These are phyloP conservation scores for Serilophus lunatus DNA, from an alignment of 2,113 vertebrate species.

Conservation along the genomic window DNA sequence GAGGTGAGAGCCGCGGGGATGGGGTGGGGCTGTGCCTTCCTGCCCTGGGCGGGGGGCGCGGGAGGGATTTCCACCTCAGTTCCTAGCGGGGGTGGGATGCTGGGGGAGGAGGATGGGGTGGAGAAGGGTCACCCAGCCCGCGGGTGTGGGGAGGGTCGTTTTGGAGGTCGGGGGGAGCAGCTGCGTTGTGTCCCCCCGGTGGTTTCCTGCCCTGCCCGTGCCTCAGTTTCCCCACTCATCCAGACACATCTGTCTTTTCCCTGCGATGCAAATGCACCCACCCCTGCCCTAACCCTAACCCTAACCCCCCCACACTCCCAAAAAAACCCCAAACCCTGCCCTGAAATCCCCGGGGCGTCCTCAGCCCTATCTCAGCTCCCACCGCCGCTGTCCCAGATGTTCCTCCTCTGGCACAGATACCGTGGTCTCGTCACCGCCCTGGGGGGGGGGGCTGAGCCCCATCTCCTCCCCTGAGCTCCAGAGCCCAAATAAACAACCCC, in stretches of 20 bases:
- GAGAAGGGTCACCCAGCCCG: not conserved
- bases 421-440: not conserved
- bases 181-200: not conserved
- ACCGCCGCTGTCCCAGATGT: not conserved
- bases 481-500: constrained; percentile 9
- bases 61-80: not conserved
- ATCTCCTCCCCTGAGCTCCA: not conserved
- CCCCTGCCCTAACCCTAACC: too few relatives aligned
- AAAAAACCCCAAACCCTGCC: not conserved
- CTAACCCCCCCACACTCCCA: too few relatives aligned
- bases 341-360: not conserved
- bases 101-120: not conserved
- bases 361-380: not conserved
- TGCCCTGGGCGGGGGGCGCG: not conserved
- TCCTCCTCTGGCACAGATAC: not conserved
- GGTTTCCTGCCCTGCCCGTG: not conserved
- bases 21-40: not conserved
- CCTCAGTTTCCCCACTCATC: not conserved
- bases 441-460: not conserved
- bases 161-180: not conserved
- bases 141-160: not conserved
- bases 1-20: constrained; percentile 44
- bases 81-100: not conserved
- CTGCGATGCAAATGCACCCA: not conserved
- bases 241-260: not conserved